Evolutionary conservation across 2,888 invertebrate genomes (phyloP), one percentile per base, ranked within the genome.

Genomic region (Heliconius erato): DNA sequence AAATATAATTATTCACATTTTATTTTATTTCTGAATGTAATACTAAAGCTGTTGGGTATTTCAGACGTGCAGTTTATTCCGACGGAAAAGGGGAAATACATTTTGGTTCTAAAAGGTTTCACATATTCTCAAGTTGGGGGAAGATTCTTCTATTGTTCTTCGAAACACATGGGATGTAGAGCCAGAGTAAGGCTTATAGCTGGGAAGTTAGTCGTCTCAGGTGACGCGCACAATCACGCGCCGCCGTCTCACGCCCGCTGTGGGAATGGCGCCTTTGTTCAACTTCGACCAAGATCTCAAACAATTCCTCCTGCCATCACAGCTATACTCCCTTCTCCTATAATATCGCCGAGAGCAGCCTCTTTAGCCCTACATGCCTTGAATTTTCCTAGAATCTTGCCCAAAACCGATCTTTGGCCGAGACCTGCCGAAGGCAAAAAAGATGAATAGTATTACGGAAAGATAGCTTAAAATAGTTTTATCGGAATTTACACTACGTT

Each of bases 51-150:
- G 26, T 77, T 76, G 44, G 83, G 49, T 87, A 83, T 95, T 95
- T 83, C 95, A 95, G 95, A 94, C 89, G 92, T 95, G 83, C 95
- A 95, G 91, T 96, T 96, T 87, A 95, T 96, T 84, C 96, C 95
- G n/a, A 96, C 96, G 88, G 95, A 95, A 88, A 95, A 95, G 84
- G 96, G 96, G 26, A 95, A 95, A 85, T 94, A 95, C 86, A 95
- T 96, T 84, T 88, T 96, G 88, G 95, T 96, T 87, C 91, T 96
- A 85, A 91, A 92, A 67, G 96, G 96, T 74, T 96, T 91, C 87
- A 96, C 96, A 28, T 96, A 95, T 88, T 96, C 96, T 6, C 96
- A 96, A 90, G 95, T 96, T 23, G 95, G 96, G 2, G 95, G 95
- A n/a, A 89, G 96, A 83, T 95, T 95, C 88, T 96, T 95, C 90